Evolutionary conservation across 92 coral and sea anemone species (phyloP), one percentile per base, ranked within the genome.

Genomic region (Umimayanthus chanpuru): DNA sequence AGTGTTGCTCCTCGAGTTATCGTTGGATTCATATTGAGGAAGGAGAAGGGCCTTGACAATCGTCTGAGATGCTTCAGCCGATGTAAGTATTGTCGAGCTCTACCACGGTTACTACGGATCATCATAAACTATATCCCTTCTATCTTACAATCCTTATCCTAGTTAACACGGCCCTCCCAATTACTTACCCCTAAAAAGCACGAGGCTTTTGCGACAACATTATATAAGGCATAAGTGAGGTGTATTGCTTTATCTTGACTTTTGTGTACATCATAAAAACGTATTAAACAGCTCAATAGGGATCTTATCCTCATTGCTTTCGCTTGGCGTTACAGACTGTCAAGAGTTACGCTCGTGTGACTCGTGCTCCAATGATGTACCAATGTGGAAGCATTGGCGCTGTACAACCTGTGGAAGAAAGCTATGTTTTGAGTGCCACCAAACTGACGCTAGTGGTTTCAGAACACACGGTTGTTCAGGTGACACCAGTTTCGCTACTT

Each of bases 301-400:
- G 16, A 76, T 14, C 43, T 8, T 76, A 9, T 76, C 80, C 6
- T 41, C 1, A 76, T 20, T 39, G 15, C 53, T 39, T 79, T 53
- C 8, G 21, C 39, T 49, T 79, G 26, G n/a, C 29, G 3, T 25
- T 50, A 43, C 53, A 79, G 82, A 79, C 53, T 23, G 67, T 12
- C 66, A 23, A 43, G 5, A 20, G 25, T 26, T 53, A 79, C 66
- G 43, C 30, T 16, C 6, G 29, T 79, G 82, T 12, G 68, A 79
- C 14, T n/a, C 18, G 2, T 79, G 82, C 68, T 39, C 11, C 14
- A 23, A 49, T 25, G 16, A 28, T 23, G 82, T 50, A 3, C 32
- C 82, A 8, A 50, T 79, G 82, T 79, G 82, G 68, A 50, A 53
- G 53, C 82, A 49, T 29, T 79, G 82, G 82, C 66, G 66, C 66